These are phyloP conservation scores for Hypomesus transpacificus DNA, from an alignment of 2,113 vertebrate species.

Conservation along the genomic window DNA sequence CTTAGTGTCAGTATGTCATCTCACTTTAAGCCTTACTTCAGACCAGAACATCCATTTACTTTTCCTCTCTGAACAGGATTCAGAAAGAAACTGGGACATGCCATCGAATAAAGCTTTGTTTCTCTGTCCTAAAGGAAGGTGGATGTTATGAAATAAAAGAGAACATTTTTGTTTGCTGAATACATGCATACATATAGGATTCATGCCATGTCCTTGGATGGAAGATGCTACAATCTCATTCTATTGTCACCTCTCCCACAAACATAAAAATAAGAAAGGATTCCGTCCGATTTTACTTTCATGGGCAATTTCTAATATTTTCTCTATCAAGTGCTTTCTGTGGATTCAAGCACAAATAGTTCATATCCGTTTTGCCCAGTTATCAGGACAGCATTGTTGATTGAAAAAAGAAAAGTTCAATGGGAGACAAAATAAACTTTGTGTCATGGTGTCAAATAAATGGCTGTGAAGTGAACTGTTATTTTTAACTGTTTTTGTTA, in stretches of 20 bases:
- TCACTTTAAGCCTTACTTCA: neutral
- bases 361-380: neutral
- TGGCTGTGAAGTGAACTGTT: neutral
- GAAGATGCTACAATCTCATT: neutral
- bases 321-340: neutral
- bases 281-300: conserved; percentile 16
- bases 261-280: neutral
- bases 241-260: neutral
- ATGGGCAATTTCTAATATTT: conserved; percentile 1
- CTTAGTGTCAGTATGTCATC: neutral
- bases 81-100: conserved; percentile 2
- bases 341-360: neutral
- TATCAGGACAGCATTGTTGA: neutral
- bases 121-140: conserved; percentile 27
- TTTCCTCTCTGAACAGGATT: neutral
- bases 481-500: neutral
- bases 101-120: conserved; percentile 29
- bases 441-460: neutral
- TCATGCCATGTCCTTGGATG: conserved; percentile 3
- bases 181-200: neutral
- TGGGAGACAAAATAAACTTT: neutral
- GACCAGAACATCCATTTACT: neutral
- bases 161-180: conserved; percentile 1
- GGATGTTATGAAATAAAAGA: conserved; percentile 41
- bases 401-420: neutral